These are phyloP conservation scores for Eolophus roseicapilla DNA, from an alignment of 2,113 vertebrate species.

Conservation along the genomic window DNA sequence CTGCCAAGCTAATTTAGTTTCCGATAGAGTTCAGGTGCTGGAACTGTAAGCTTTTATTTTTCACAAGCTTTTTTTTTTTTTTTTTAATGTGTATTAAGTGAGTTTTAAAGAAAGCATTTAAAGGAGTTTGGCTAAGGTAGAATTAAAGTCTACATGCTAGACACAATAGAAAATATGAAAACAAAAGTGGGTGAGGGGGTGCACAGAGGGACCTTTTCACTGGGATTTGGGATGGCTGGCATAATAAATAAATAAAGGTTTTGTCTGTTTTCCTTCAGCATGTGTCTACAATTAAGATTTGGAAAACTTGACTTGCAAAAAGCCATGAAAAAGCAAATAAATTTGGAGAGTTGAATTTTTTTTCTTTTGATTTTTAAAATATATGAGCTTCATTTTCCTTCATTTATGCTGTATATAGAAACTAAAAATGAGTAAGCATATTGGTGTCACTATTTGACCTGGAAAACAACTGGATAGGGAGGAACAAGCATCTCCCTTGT, in stretches of 20 bases:
- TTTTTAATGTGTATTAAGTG: not conserved
- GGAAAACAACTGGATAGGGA: not conserved
- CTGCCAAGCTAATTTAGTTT: not conserved
- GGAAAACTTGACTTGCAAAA: not conserved
- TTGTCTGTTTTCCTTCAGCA: not conserved
- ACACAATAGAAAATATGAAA: not conserved
- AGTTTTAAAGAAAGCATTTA: not conserved
- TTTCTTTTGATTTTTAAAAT: not conserved
- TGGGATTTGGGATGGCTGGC: not conserved
- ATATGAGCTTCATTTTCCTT: not conserved
- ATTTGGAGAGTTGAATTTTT: not conserved
- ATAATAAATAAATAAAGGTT: not conserved
- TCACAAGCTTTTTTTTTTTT: not conserved
- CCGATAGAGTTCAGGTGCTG: not conserved
- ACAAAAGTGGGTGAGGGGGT: not conserved
- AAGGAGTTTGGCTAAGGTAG: not conserved
- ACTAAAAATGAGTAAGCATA: not conserved
- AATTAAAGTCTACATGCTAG: not conserved
- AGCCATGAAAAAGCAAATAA: not conserved
- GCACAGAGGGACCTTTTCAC: not conserved
- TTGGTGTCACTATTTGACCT: not conserved
- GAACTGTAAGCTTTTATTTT: not conserved
- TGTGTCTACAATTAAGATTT: not conserved
- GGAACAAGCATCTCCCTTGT: not conserved
- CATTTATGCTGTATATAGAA: not conserved